Base-by-base conservation (phyloP, 1,140 invertebrate genomes). In the Parasteatoda tepidariorum region DNA sequence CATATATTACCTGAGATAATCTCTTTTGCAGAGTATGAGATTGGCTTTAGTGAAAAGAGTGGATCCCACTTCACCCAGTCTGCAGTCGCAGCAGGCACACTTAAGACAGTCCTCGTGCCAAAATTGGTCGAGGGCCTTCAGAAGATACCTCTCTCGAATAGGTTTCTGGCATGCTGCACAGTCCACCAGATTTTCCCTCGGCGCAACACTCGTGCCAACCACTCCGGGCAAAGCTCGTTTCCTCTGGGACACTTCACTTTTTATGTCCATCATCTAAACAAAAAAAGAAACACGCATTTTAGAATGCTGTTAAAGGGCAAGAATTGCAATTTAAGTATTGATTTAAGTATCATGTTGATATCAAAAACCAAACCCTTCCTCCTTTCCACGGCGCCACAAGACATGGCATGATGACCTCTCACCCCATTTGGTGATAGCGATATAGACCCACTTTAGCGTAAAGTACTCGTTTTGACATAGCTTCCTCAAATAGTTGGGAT, bases 61-160 rank as follows among this genome's bases (percentile, higher is more conserved):
- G 41, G 95, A 96, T 31, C 96, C 96, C 4, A 97, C 95, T 90
- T 97, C 96, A 0, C 95, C 96, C 0, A 97, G 91, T 64, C 95
- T 91, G 89, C 96, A 97, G 88, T 97, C 94, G 88, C 96, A 98
- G 89, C 95, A 97, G 31, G 95, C 95, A 87, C 96, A 97, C 88
- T 97, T 97, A 34, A 98, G 91, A 87, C 96, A 98, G 88, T 97
- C 96, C 87, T 98, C 96, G 89, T 98, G 96, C 96, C 96, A 98
- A 88, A 93, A 95, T 88, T 96, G 91, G 87, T 97, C 95, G 87
- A 96, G 89, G 0, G 95, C 94, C 74, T 89, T 88, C 71, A 90
- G 86, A 33, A 90, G 83, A 67, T 88, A 90, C 88, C 88, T 85
- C 71, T 92, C 91, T 3, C 86, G 87, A 64, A 92, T 91, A 31